phyloP scores from a whole-genome alignment of 2,113 vertebrate genomes.

The Tragelaphus buxtoni region DNA sequence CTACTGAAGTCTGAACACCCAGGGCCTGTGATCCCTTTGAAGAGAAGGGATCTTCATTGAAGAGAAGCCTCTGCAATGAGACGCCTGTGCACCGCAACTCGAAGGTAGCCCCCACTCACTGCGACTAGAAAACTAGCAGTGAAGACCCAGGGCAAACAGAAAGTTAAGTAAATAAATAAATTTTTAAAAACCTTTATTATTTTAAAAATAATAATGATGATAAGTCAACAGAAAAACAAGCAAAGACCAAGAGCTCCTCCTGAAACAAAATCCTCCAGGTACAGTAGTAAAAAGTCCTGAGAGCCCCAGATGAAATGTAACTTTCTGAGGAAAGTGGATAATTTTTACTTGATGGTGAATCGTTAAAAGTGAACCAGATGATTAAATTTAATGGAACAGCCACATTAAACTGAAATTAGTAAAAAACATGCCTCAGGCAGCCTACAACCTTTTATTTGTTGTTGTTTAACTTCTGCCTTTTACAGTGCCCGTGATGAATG shows the following conservation, averaged over 20 bases:
- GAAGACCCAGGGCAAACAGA: not conserved
- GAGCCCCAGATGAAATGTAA: not conserved
- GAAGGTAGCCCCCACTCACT: not conserved
- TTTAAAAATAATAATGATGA: not conserved
- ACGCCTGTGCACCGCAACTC: not conserved
- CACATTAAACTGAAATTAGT: conserved; percentile 77
- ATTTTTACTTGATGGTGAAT: conserved; percentile 70
- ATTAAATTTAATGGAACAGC: conserved; percentile 76
- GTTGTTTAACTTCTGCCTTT: conserved; percentile 67
- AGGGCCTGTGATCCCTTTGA: not conserved
- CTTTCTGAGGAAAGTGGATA: not conserved
- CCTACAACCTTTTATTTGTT: conserved; percentile 79
- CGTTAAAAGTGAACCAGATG: conserved; percentile 74
- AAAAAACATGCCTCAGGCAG: conserved; percentile 69
- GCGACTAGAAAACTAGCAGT: not conserved
- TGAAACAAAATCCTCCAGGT: not conserved
- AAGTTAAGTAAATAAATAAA: not conserved
- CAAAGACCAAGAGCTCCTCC: not conserved
- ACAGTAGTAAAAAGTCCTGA: not conserved
- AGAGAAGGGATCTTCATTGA: too few relatives aligned
- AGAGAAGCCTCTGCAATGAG: not conserved
- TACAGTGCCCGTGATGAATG: conserved; percentile 72
- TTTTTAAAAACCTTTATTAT: not conserved
- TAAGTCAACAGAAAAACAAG: not conserved
- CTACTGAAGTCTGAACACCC: not conserved